Conservation (phyloP, 2,888 invertebrate genomes). For the Cheilosia soror region DNA sequence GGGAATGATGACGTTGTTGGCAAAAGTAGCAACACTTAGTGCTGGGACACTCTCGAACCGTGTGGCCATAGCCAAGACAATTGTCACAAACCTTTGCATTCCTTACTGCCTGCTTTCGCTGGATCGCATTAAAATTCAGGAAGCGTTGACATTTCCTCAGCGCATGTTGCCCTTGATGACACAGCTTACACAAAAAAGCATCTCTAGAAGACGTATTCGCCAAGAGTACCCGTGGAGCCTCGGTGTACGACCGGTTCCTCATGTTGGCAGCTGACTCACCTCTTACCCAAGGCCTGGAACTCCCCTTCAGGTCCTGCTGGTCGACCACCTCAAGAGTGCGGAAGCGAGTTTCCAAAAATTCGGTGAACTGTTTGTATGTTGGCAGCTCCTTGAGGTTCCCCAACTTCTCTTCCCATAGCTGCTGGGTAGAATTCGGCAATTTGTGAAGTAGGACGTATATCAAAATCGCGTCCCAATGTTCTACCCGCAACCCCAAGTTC, state of each 20-base stretch:
- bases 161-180: not conserved
- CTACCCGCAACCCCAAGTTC: no score
- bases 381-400: not conserved
- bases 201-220: not conserved
- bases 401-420: slow-evolving; percentile 8
- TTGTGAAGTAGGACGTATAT: no score
- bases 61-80: not conserved
- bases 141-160: not conserved
- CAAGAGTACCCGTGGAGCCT: not conserved
- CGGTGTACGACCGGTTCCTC: not conserved
- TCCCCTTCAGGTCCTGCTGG: not conserved
- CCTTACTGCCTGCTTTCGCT: not conserved
- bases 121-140: not conserved
- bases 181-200: not conserved
- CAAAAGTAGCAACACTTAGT: not conserved
- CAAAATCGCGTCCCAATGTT: no score
- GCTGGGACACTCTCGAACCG: not conserved
- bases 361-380: not conserved
- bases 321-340: not conserved
- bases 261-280: not conserved
- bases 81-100: not conserved
- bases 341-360: not conserved
- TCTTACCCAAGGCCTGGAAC: not conserved
- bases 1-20: not conserved
- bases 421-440: no score